These are phyloP conservation scores for Mythimna loreyi DNA, from an alignment of 2,888 invertebrate species.

Conservation along the genomic window DNA sequence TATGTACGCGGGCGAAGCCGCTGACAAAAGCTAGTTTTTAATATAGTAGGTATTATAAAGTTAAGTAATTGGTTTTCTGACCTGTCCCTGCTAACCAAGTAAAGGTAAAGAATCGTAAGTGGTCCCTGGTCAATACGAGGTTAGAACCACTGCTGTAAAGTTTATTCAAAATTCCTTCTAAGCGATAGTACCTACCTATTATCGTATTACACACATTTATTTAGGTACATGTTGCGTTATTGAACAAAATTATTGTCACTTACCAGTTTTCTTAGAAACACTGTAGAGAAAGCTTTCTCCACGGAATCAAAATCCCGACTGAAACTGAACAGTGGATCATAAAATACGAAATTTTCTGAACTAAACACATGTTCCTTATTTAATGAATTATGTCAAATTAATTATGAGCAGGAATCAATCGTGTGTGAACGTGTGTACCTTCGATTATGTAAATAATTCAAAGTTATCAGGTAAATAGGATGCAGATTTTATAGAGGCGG, in stretches of 20 bases:
- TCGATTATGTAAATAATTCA: conserved; percentile 56
- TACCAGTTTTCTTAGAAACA: conserved; percentile 12
- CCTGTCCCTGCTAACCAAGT: no score
- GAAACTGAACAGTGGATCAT: conserved; percentile 16
- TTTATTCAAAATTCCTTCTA: no score
- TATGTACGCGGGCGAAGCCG: no score
- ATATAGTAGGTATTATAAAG: no score
- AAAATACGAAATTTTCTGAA: conserved; percentile 13
- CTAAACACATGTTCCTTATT: conserved; percentile 2
- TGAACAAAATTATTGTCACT: conserved; percentile 8
- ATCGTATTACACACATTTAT: no score
- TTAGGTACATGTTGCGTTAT: background rate
- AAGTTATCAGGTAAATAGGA: background rate
- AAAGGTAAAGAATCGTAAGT: no score
- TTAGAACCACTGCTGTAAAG: no score
- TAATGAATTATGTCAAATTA: conserved; percentile 56
- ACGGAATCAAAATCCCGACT: conserved; percentile 45
- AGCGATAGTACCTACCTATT: no score
- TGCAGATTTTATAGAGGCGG: background rate
- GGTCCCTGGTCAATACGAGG: no score
- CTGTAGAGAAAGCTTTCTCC: conserved; percentile 40
- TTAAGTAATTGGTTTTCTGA: no score
- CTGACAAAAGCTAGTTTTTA: no score
- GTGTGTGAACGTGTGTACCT: conserved; percentile 57
- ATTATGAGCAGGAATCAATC: conserved; percentile 49